Evolutionary conservation across 2,113 vertebrate genomes (phyloP), one percentile per base, ranked within the genome.

Genomic region (Heliornis fulica): DNA sequence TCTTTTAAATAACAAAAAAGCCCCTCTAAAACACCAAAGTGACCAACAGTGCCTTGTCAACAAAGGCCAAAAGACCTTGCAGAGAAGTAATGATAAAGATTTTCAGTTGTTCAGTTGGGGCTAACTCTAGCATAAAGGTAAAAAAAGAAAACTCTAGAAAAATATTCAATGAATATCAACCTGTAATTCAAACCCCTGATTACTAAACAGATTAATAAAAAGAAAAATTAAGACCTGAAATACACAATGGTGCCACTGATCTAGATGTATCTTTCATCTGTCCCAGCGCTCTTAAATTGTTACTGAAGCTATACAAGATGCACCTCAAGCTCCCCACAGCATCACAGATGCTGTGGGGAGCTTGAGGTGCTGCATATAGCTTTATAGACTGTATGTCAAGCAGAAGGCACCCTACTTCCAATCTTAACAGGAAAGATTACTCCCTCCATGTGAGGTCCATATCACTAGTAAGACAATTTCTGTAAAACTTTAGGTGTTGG

Each of bases 371-470:
- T n/a, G n/a, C n/a, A n/a, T n/a, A n/a, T n/a, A n/a, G n/a, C n/a
- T n/a, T n/a, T n/a, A n/a, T n/a, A n/a, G n/a, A n/a, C n/a, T n/a
- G n/a, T n/a, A n/a, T n/a, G n/a, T n/a, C n/a, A n/a, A n/a, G n/a
- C n/a, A 81, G 32, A 36, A 69, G 15, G 40, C 22, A 92, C 7
- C 3, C 25, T 54, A n/a, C 29, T 46, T 69, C 13, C 17, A 72
- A 0, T 12, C 29, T 31, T 34, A 38, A 26, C 0, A 1, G 28
- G 38, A 38, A 46, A 66, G 21, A 46, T 28, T 0, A 60, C 20
- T 84, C 82, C 19, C 65, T 5, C 28, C 41, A 21, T 15, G 32
- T 23, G 7, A 72, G 68, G 14, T 23, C 51, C 20, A 26, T 31
- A 1, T n/a, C 82, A 31, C n/a, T n/a, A 85, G 28, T 36, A 80